Conservation (phyloP, 2,113 vertebrate genomes). For the Clupea harengus region DNA sequence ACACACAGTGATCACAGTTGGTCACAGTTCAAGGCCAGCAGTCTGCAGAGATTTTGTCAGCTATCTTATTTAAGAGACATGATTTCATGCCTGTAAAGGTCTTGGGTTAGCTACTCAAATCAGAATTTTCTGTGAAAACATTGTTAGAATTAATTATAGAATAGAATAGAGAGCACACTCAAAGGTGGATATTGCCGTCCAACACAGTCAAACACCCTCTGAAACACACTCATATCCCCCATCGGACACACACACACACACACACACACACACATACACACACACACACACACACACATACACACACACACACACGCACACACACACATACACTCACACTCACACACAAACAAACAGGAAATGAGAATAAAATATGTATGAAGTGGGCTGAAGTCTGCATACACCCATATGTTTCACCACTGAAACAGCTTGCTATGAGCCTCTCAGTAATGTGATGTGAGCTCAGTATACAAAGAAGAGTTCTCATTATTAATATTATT, state of each 20-base stretch:
- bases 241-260: constrained; percentile 19
- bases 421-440: constrained; percentile 63
- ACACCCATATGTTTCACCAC: constrained; percentile 73
- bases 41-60: background rate
- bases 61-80: background rate
- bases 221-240: background rate
- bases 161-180: background rate
- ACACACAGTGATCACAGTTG: background rate
- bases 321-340: constrained; percentile 38
- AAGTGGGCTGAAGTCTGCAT: constrained; percentile 69
- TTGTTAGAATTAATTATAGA: background rate
- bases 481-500: constrained; percentile 32
- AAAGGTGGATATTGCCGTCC: background rate
- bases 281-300: constrained; percentile 43
- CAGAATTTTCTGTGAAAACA: background rate
- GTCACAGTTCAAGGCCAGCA: constrained; percentile 16
- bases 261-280: constrained; percentile 35
- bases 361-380: constrained; percentile 79
- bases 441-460: constrained; percentile 51
- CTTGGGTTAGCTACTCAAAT: background rate
- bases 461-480: constrained; percentile 26
- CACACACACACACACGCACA: constrained; percentile 54
- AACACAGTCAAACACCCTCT: background rate
- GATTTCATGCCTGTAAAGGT: background rate
- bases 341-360: constrained; percentile 63